Percentiles rank a stretch among this genome's conserved stretches.
Conservation (phyloP, 2,113 vertebrate species). For the Sprattus sprattus region DNA sequence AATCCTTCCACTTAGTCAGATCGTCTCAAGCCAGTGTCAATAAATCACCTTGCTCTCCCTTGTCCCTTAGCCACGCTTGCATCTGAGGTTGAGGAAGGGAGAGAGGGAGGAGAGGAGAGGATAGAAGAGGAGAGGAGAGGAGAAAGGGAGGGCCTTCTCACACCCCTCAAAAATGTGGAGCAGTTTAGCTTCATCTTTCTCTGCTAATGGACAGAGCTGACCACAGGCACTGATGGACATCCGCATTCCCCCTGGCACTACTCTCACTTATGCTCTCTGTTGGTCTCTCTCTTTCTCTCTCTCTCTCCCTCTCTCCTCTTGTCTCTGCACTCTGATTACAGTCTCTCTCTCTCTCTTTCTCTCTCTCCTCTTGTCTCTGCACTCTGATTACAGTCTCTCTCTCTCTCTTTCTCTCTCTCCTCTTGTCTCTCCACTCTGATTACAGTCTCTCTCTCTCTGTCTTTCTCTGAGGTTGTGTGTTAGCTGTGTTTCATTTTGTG, state of each 20-base stretch:
- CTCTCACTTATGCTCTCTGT: neutral
- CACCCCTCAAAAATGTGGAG: neutral
- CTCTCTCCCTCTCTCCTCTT: neutral
- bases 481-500: neutral
- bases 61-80: neutral
- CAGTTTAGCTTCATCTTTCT: slow-evolving; percentile 6
- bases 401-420: neutral
- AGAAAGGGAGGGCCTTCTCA: neutral
- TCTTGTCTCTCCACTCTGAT: neutral
- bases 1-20: neutral
- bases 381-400: neutral
- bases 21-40: neutral
- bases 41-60: neutral
- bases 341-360: neutral
- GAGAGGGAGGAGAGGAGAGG: neutral
- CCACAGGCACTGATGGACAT: slow-evolving; percentile 1
- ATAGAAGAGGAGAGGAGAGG: neutral
- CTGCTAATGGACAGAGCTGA: slow-evolving; percentile 3
- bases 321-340: neutral
- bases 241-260: neutral
- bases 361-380: neutral
- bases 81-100: neutral
- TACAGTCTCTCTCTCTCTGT: neutral
- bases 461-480: neutral
- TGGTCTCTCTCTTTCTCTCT: neutral